Conservation (phyloP, 2,797 vertebrate genomes). For the Ispidina picta region DNA sequence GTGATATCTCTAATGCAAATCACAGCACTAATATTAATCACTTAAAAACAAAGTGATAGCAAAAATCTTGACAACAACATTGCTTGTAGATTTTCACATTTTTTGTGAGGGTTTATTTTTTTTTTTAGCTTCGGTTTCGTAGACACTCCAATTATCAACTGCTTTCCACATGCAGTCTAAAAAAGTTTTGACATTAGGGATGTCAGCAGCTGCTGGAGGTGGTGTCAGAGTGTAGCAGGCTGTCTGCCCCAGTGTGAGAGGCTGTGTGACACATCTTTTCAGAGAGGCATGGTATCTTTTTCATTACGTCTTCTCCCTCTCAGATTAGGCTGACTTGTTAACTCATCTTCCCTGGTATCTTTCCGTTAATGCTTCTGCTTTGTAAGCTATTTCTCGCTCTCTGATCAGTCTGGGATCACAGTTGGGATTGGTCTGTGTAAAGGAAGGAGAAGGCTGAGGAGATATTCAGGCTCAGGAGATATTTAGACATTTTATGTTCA, state of each 20-base stretch:
- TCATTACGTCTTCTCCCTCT: neutral
- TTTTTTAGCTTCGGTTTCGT: neutral
- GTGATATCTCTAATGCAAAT: neutral
- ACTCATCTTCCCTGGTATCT: neutral
- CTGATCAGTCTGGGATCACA: neutral
- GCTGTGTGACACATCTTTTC: neutral
- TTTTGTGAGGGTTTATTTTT: neutral
- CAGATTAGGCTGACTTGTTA: conserved; percentile 48
- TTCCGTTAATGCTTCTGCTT: neutral
- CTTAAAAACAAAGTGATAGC: neutral
- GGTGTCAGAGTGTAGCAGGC: neutral
- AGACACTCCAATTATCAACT: conserved; percentile 10
- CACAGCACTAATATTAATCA: neutral
- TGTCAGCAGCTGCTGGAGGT: conserved; percentile 19
- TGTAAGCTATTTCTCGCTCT: neutral
- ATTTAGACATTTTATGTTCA: neutral
- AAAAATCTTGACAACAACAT: neutral
- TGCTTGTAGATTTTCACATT: neutral
- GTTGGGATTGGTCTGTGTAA: neutral
- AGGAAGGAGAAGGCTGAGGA: neutral
- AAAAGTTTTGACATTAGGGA: conserved; percentile 37
- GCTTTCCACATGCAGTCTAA: conserved; percentile 22
- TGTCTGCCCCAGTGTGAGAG: neutral
- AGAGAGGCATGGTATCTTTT: neutral
- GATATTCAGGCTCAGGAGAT: neutral